Evolutionary conservation across 2,797 vertebrate species (phyloP).

Genomic region (Tamandua tetradactyla): DNA sequence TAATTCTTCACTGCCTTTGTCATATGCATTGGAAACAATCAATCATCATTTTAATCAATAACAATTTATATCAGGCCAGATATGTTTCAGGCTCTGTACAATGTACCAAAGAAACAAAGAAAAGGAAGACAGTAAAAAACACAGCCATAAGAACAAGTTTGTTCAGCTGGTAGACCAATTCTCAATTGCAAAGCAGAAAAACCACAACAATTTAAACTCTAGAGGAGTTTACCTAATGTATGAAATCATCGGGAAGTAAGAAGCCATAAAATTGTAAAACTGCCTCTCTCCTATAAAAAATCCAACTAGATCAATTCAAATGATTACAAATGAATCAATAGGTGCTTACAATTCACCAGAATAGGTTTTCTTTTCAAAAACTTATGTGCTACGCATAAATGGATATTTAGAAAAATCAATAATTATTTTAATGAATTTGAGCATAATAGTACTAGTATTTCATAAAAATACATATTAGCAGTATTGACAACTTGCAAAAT

Average conservation of each 20-base stretch:
- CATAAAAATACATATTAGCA: background rate
- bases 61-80: background rate
- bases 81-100: background rate
- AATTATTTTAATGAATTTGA: constrained; percentile 51
- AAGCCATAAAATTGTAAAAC: constrained; percentile 17
- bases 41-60: background rate
- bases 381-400: background rate
- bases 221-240: background rate
- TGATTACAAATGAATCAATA: constrained; percentile 54
- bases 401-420: constrained; percentile 56
- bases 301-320: background rate
- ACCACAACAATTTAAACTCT: too few relatives aligned
- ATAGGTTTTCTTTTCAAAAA: constrained; percentile 31
- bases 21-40: background rate
- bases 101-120: background rate
- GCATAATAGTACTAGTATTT: constrained; percentile 32
- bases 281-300: background rate
- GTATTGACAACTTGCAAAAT: background rate
- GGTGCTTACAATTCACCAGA: background rate
- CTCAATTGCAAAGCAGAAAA: background rate
- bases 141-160: background rate
- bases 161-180: background rate
- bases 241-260: background rate
- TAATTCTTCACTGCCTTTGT: background rate
- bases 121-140: background rate